phyloP scores from a whole-genome alignment of 2,888 invertebrate genomes.

The Melanophora roralis region DNA sequence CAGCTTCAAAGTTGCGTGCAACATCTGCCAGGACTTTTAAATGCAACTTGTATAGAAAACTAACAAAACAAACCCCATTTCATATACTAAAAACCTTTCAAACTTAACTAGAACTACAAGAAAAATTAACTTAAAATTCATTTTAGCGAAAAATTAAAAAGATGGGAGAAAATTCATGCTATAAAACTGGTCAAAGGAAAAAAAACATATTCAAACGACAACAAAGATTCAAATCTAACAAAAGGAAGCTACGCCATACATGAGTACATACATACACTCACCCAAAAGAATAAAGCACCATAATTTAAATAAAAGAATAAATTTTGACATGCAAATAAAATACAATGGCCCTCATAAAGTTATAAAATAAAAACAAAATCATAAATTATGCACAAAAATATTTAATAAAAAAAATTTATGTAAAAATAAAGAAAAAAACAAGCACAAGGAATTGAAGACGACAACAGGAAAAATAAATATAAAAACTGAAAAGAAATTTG shows the following conservation, averaged over 20 bases:
- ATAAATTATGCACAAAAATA: constrained; percentile 44
- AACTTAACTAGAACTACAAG: constrained; percentile 48
- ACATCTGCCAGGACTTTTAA: constrained; percentile 40
- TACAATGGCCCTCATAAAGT: constrained; percentile 60
- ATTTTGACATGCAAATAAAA: constrained; percentile 62
- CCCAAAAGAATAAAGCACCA: background rate
- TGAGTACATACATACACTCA: background rate
- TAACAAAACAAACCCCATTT: background rate
- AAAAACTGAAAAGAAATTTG: constrained; percentile 22
- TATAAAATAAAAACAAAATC: constrained; percentile 48
- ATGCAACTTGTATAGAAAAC: background rate
- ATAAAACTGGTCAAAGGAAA: constrained; percentile 35
- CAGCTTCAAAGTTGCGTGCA: constrained; percentile 36
- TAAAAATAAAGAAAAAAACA: no score
- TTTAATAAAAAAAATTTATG: background rate
- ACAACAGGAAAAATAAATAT: background rate
- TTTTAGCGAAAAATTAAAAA: constrained; percentile 8
- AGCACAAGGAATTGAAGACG: constrained; percentile 19
- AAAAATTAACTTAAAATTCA: background rate
- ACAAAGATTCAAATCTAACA: constrained; percentile 5
- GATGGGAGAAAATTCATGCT: constrained; percentile 21
- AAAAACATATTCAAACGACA: constrained; percentile 5
- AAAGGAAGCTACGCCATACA: constrained; percentile 4
- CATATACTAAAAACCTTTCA: background rate
- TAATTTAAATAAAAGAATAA: constrained; percentile 45